Evolutionary conservation across 2,113 vertebrate species (phyloP), one percentile per base, ranked within the genome.

Genomic region (Caranx melampygus): DNA sequence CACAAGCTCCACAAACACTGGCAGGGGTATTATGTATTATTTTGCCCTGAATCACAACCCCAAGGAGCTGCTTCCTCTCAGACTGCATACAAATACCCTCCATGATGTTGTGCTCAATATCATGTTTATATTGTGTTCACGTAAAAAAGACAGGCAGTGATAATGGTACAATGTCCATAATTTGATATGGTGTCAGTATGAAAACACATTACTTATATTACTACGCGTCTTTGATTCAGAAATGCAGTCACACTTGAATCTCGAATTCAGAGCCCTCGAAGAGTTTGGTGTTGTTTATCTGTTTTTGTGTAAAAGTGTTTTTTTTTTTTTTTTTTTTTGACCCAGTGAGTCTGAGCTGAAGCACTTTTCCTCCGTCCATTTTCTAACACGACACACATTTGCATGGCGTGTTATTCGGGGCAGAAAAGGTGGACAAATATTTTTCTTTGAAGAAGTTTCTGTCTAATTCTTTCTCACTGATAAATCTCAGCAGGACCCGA

Each of bases 391-490:
- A 3, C 54, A 40, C 69, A 54, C 47, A 55, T 59, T 62, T 69
- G 42, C 40, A 65, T 42, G 64, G 57, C 35, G 7, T 71, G 51
- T n/a, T 67, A 71, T 83, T 79, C 71, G 63, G 80, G 75, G 75
- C 65, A 83, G 61, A 15, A 47, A 12, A 2, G 15, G 5, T 44
- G 42, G 77, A 61, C 49, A 61, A 66, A 73, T 62, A 45, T 83
- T 78, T 82, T 55, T 21, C 51, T 70, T 69, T 3, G 9, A 37
- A 45, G 65, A 13, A 1, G 12, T 58, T 57, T 54, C 35, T 35
- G 35, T 79, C 75, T 78, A 21, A 20, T 42, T 52, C 33, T 18
- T 61, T 18, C 31, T 13, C 1, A 1, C 45, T 68, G 21, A 40
- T 61, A 47, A 75, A 64, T 55, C 49, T 45, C 59, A 31, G 42